phyloP scores from a whole-genome alignment of 2,113 vertebrate species.

The Thalassarche chlororhynchos region DNA sequence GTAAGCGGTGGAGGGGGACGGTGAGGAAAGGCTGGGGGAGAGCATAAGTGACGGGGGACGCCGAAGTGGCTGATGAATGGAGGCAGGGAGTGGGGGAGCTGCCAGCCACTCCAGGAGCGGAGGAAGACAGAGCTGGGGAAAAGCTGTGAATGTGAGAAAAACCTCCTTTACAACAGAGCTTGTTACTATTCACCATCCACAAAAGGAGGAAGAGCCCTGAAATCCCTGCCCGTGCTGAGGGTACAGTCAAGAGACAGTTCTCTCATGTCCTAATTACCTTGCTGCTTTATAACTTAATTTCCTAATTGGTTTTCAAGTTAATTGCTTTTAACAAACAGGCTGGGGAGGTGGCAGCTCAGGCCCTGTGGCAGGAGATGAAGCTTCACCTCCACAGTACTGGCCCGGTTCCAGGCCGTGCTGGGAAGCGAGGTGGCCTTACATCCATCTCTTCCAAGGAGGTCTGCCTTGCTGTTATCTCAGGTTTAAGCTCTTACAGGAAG shows the following conservation, averaged over 20 bases:
- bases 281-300: not conserved
- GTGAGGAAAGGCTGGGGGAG: not conserved
- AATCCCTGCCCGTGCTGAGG: not conserved
- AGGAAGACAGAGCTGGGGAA: not conserved
- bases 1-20: rapidly evolving
- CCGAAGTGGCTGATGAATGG: not conserved
- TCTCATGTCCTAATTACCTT: not conserved
- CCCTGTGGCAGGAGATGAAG: not conserved
- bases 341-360: not conserved
- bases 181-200: not conserved
- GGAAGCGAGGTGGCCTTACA: not conserved
- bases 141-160: conserved; percentile 38
- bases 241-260: not conserved
- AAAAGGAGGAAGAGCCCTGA: not conserved
- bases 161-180: not conserved
- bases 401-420: not conserved
- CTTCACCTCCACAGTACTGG: not conserved
- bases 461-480: not conserved
- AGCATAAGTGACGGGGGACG: rapidly evolving
- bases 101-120: not conserved
- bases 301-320: not conserved
- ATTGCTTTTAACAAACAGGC: not conserved
- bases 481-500: not conserved
- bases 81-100: not conserved
- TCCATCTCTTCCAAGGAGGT: not conserved